phyloP scores from a whole-genome alignment of 2,113 vertebrate genomes.

The Upupa epops region DNA sequence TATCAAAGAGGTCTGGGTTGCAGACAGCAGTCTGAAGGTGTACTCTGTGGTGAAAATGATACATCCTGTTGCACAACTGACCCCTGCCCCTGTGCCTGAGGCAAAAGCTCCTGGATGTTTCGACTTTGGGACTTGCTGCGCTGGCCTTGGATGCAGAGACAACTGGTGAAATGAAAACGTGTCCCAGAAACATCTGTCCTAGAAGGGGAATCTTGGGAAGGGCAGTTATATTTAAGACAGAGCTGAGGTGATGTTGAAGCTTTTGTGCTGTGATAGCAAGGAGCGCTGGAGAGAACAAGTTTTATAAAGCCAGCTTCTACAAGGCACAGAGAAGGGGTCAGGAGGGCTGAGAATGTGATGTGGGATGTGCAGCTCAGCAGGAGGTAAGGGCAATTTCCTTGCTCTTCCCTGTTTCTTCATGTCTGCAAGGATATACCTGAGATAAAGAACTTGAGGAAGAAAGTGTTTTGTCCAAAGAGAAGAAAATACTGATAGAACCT shows the following conservation, averaged over 20 bases:
- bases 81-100: background rate
- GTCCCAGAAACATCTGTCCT: background rate
- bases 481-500: background rate
- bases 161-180: background rate
- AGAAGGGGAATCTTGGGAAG: background rate
- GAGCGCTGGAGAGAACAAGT: background rate
- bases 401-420: background rate
- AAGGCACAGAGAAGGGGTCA: background rate
- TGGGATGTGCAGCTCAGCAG: background rate
- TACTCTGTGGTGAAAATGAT: background rate
- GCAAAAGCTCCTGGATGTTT: background rate
- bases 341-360: background rate
- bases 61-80: background rate
- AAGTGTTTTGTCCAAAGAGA: background rate
- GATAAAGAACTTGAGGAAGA: background rate
- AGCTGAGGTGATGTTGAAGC: background rate
- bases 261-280: background rate
- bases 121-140: background rate
- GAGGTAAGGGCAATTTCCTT: background rate
- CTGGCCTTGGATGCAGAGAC: background rate
- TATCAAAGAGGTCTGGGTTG: background rate
- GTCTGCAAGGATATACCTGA: background rate
- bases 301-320: accelerated
- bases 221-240: background rate
- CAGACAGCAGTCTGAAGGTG: background rate